Base-by-base conservation (phyloP, 2,888 invertebrate species). In the Eupithecia vulgata region DNA sequence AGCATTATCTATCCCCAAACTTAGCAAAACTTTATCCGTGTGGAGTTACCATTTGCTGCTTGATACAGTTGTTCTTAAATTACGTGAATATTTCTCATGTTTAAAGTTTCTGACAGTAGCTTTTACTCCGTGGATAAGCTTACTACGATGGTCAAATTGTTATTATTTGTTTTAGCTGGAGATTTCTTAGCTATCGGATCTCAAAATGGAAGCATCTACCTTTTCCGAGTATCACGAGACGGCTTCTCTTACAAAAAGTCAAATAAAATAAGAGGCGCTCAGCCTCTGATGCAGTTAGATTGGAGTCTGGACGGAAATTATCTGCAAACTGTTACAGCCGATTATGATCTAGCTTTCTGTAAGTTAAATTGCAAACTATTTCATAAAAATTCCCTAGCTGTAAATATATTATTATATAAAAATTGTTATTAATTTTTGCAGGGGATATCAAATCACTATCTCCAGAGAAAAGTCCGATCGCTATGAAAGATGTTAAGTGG, bases 401-500 rank as follows among this genome's bases (percentile, higher is more conserved):
- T 57, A 57, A 57, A 21, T 12, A n/a, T 21, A 13, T 25, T 57
- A n/a, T 5, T 13, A 12, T 12, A 10, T 52, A 6, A 12, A 21
- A 35, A 5, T 15, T n/a, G n/a, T 30, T 30, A 17, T 1, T 25
- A n/a, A 57, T 21, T 25, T 73, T 94, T 95, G 64, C 85, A 97
- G 97, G 98, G 98, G 98, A 98, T 85, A 96, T 98, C n/a, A 97
- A 97, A 89, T 96, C 97, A 0, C 90, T 98, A 68, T 97, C 97
- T 1, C 97, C 97, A 12, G 98, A 98, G 85, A 98, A 98, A 86
- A 97, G 98, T 87, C 97, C 98, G 4, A 95, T 97, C 76, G 97
- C 97, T 5, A 98, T 98, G 97, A 97, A 98, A 87, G 98, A 98
- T 85, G 96, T 97, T 1, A 98, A 98, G 90, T 98, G 98, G 98